phyloP scores from a whole-genome alignment of 2,888 invertebrate genomes.

The Drosophila siamana region DNA sequence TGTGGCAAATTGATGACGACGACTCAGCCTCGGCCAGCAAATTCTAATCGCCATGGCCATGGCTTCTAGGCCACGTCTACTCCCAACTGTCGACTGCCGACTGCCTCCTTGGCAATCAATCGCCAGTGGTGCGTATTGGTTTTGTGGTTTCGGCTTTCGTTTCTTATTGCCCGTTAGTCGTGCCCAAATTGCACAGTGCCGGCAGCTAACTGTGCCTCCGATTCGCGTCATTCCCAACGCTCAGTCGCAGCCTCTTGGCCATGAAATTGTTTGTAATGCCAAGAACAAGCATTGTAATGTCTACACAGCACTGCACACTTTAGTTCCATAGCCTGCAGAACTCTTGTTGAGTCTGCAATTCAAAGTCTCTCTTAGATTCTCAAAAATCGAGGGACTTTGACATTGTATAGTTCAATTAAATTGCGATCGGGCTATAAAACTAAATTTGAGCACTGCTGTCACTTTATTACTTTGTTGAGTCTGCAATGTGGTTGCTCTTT shows the following conservation, averaged over 20 bases:
- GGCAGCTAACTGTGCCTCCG: slow-evolving; percentile 38
- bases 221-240: slow-evolving; percentile 18
- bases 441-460: too few species aligned
- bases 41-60: too few species aligned
- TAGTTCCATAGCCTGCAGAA: too few species aligned
- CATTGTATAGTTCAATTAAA: too few species aligned
- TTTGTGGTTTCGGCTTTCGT: slow-evolving; percentile 26
- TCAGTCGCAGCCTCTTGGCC: slow-evolving; percentile 37
- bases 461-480: too few species aligned
- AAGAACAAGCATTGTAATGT: slow-evolving; percentile 7
- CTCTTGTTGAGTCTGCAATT: too few species aligned
- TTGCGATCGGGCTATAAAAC: too few species aligned
- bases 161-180: slow-evolving; percentile 45
- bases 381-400: too few species aligned
- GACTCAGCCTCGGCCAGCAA: too few species aligned
- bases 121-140: slow-evolving; percentile 32
- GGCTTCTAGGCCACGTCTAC: slow-evolving; percentile 1
- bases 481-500: too few species aligned
- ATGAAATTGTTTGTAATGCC: slow-evolving; percentile 39
- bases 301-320: background rate
- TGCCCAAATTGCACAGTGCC: slow-evolving; percentile 36
- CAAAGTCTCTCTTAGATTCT: too few species aligned
- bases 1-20: slow-evolving; percentile 35
- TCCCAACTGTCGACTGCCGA: background rate
- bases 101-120: slow-evolving; percentile 10